Conservation (phyloP, 2,888 invertebrate genomes). For the Drosophila suboccidentalis region DNA sequence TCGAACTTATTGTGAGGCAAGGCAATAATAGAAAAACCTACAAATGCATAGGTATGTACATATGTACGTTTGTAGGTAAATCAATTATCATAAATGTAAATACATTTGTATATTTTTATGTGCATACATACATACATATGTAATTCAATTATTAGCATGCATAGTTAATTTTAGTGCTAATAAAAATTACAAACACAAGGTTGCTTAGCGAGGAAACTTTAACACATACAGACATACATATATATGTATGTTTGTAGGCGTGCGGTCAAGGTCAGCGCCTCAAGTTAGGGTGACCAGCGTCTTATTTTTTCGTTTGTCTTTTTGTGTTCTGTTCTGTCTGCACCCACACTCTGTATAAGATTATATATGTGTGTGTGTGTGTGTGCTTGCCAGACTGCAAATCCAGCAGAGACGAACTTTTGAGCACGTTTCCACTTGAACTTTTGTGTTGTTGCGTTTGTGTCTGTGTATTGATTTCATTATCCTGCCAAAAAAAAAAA, state of each 20-base stretch:
- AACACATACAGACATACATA: neutral
- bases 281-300: slow-evolving; percentile 22
- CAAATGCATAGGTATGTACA: neutral
- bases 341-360: slow-evolving; percentile 15
- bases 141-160: neutral
- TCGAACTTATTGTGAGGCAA: slow-evolving; percentile 15
- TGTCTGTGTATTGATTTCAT: slow-evolving; percentile 40
- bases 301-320: slow-evolving; percentile 10
- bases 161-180: neutral
- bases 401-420: slow-evolving; percentile 19
- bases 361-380: slow-evolving; percentile 18
- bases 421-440: slow-evolving; percentile 25
- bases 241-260: neutral
- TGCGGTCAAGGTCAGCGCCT: slow-evolving; percentile 54
- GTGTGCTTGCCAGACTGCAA: slow-evolving; percentile 36
- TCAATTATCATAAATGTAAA: neutral
- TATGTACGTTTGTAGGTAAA: neutral
- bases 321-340: slow-evolving; percentile 24
- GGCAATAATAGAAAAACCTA: neutral
- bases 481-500: slow-evolving; percentile 27
- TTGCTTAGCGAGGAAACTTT: neutral
- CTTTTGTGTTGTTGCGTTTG: slow-evolving; percentile 10
- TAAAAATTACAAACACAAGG: slow-evolving; percentile 4
- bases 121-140: neutral
- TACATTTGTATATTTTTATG: neutral